Evolutionary conservation across 2,113 vertebrate genomes (phyloP), one percentile per base, ranked within the genome.

Genomic region (Hemibagrus wyckioides): DNA sequence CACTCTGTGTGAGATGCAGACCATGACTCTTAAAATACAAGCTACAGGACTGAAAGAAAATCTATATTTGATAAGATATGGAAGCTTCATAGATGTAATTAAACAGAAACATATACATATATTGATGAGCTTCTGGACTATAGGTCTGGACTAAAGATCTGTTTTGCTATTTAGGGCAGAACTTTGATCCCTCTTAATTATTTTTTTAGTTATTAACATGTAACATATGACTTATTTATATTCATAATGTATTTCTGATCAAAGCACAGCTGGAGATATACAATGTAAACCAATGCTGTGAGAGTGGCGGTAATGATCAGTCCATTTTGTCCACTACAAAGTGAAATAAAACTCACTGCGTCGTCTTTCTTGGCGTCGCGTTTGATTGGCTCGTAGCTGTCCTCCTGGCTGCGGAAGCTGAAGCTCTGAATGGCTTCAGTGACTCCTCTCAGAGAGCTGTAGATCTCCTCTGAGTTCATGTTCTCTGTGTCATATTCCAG

Each of bases 381-480:
- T 91, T 95, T 95, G 61, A 96, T 91, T 54, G 96, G 97, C 88
- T 99, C 97, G 52, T 96, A 95, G 94, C 96, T 96, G 89, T 98
- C 97, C 80, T 99, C 97, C 89, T 98, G 97, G 92, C 97, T 99
- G 82, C 96, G 96, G 92, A 96, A 97, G 93, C 97, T 97, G 92
- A 97, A 98, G 92, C 96, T 99, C 94, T 98, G 97, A 92, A 99
- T 98, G 92, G 97, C 97, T 94, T 99, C 97, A 23, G 97, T 97
- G 85, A 99, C 97, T 54, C 97, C 97, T 87, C 96, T 95, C 80
- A 99, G 96, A 61, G 97, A 99, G 92, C 97, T 98, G 93, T 97
- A 98, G 93, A 97, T 97, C 90, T 99, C 97, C 92, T 99, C 97
- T 10, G 97, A 96, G 93, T 98, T 98, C 95, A 98, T 96, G 89